Evolutionary conservation across 2,113 vertebrate species (phyloP).

Genomic region (Nothoprocta perdicaria): DNA sequence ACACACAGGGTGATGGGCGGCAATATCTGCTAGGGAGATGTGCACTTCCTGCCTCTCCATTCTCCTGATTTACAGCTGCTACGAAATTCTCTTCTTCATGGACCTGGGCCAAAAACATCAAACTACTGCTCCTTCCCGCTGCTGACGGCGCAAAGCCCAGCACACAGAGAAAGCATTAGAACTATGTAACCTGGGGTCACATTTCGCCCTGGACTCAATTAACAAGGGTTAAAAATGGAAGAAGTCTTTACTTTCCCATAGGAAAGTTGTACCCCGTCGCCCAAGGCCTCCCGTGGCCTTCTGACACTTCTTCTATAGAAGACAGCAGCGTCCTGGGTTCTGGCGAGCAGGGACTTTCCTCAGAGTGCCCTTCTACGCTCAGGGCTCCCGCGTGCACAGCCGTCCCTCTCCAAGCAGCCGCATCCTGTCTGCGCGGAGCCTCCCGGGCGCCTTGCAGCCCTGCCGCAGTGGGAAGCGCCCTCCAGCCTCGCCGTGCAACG

Average conservation of each 20-base stretch:
- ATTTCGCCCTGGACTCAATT: constrained; percentile 73
- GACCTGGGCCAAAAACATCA: constrained; percentile 67
- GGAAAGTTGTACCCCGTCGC: constrained; percentile 61
- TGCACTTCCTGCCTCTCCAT: constrained; percentile 22
- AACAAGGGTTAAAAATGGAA: constrained; percentile 79
- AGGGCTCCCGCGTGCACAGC: background rate
- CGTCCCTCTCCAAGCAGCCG: background rate
- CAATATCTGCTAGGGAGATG: background rate
- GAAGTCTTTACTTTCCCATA: constrained; percentile 76
- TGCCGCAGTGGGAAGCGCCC: fast-evolving
- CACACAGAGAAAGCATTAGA: constrained; percentile 56
- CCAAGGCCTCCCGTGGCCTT: constrained; percentile 29
- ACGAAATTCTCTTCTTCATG: constrained; percentile 14
- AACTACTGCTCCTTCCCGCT: constrained; percentile 46
- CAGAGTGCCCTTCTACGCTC: background rate
- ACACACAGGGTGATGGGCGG: background rate
- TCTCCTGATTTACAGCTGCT: constrained; percentile 38
- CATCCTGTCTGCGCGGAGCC: background rate
- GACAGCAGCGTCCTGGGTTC: constrained; percentile 34
- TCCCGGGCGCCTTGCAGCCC: background rate
- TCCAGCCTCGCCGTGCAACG: fast-evolving
- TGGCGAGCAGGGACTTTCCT: constrained; percentile 5
- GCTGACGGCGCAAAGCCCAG: constrained; percentile 43
- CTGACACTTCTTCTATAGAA: constrained; percentile 23
- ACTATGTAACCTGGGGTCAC: constrained; percentile 77